Evolutionary conservation across 2,113 vertebrate species (phyloP), one percentile per base, ranked within the genome.

Genomic region (Empidonax alnorum): DNA sequence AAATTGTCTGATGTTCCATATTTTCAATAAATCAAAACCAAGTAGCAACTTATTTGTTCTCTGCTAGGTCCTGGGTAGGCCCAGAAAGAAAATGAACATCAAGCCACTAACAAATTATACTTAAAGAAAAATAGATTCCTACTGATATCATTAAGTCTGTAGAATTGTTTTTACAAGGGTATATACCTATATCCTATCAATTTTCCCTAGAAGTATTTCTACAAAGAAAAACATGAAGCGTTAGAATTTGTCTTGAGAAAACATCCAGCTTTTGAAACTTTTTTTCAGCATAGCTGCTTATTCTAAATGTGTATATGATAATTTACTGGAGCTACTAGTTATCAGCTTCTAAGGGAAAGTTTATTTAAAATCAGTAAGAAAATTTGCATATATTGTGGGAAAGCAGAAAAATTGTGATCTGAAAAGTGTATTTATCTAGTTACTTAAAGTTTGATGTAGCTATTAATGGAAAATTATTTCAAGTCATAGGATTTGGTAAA

Each of bases 291-390:
- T 91, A 95, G 93, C 79, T 97, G 65, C 67, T 96, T 87, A 49
- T 6, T 67, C 75, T 94, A 93, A 97, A 97, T 35, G n/a, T 84
- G 58, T 71, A 71, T 79, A 52, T 41, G 52, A 77, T 74, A 94
- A 88, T 87, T 76, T 55, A 47, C 68, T 76, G 35, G 31, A 82
- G 44, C 68, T 61, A 72, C 15, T 33, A 84, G 17, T 91, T 95
- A 96, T 78, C 72, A 82, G 47, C 59, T 94, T 96, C 53, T 62
- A 86, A 94, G 53, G 79, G 58, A 95, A 96, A 92, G 37, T 92
- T 97, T 92, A 94, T 97, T 84, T 73, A 95, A 97, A 97, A 95
- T 88, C 39, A 14, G 33, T 65, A 88, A 95, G 58, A 84, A 95
- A 93, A 94, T 74, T 74, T 65, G 9, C 75, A 75, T 80, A 61